Conservation (phyloP, 2,888 invertebrate genomes). For the Nemurella pictetii region DNA sequence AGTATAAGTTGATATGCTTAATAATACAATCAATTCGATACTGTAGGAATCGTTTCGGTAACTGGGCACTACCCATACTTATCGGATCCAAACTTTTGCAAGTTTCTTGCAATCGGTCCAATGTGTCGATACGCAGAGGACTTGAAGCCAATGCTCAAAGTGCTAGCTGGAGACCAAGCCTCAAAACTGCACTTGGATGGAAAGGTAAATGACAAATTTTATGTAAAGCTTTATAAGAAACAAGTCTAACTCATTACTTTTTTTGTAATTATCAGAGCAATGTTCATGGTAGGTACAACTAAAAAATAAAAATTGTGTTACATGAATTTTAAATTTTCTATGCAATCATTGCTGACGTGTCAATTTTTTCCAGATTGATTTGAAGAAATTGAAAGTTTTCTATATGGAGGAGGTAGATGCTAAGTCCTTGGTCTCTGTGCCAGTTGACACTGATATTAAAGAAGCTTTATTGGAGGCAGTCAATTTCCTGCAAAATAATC, state of each 20-base stretch:
- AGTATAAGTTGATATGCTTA: too few species aligned
- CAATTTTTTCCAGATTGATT: slow-evolving; percentile 49
- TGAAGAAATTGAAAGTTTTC: slow-evolving; percentile 57
- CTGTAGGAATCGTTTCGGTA: slow-evolving; percentile 59
- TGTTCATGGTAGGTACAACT: too few species aligned
- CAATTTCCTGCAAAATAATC: slow-evolving; percentile 55
- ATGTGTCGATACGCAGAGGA: slow-evolving; percentile 87
- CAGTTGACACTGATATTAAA: slow-evolving; percentile 59
- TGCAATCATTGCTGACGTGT: not conserved
- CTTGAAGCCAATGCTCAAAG: slow-evolving; percentile 72
- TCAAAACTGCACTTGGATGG: slow-evolving; percentile 55
- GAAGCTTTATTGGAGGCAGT: slow-evolving; percentile 56
- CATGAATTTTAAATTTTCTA: not conserved
- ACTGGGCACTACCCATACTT: slow-evolving; percentile 64
- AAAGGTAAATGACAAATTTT: slow-evolving; percentile 58
- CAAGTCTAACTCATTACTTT: too few species aligned
- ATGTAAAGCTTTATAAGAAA: too few species aligned
- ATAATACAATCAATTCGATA: slow-evolving; percentile 30
- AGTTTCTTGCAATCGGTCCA: slow-evolving; percentile 69
- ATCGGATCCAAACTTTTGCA: slow-evolving; percentile 55
- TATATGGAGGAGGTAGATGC: slow-evolving; percentile 65
- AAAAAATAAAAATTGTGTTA: slow-evolving; percentile 45
- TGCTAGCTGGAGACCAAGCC: slow-evolving; percentile 61
- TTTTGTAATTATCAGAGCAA: too few species aligned
- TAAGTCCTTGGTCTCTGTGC: slow-evolving; percentile 56